A percentile compares a stretch with the other conserved stretches of the same genome.
These are phyloP conservation scores for Liposcelis brunnea DNA, from an alignment of 2,888 invertebrate species.

Conservation along the genomic window DNA sequence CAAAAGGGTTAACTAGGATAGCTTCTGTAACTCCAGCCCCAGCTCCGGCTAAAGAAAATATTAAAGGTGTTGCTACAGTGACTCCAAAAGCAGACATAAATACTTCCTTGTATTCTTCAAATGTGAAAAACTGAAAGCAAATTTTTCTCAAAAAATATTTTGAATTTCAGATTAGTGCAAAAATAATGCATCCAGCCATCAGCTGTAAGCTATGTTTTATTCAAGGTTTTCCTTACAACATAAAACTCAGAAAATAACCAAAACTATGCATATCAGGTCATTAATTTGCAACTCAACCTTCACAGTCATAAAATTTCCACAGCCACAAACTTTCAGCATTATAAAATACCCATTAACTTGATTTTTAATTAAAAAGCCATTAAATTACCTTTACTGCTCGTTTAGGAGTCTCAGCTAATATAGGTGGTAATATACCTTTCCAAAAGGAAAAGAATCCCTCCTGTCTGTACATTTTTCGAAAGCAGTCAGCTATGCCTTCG, in stretches of 20 bases:
- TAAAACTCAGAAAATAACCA: no score
- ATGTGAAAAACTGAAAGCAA: slow-evolving; percentile 58
- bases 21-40: slow-evolving; percentile 85
- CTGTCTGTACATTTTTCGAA: slow-evolving; percentile 68
- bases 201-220: neutral
- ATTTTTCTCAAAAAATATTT: no score
- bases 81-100: slow-evolving; percentile 54
- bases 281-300: no score
- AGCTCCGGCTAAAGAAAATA: slow-evolving; percentile 73
- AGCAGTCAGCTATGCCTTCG: slow-evolving; percentile 68
- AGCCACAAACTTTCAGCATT: no score
- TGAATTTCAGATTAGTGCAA: no score
- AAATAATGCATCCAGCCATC: neutral
- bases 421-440: slow-evolving; percentile 87
- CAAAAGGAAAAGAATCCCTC: slow-evolving; percentile 77
- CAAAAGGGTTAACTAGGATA: slow-evolving; percentile 82
- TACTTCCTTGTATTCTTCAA: slow-evolving; percentile 79
- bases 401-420: slow-evolving; percentile 88
- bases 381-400: slow-evolving; percentile 60
- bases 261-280: no score
- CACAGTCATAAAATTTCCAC: no score
- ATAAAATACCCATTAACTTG: no score
- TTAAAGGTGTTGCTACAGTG: slow-evolving; percentile 55
- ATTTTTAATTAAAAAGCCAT: neutral
- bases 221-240: no score